Base-by-base conservation (phyloP, 2,113 vertebrate species). In the Lota lota region DNA sequence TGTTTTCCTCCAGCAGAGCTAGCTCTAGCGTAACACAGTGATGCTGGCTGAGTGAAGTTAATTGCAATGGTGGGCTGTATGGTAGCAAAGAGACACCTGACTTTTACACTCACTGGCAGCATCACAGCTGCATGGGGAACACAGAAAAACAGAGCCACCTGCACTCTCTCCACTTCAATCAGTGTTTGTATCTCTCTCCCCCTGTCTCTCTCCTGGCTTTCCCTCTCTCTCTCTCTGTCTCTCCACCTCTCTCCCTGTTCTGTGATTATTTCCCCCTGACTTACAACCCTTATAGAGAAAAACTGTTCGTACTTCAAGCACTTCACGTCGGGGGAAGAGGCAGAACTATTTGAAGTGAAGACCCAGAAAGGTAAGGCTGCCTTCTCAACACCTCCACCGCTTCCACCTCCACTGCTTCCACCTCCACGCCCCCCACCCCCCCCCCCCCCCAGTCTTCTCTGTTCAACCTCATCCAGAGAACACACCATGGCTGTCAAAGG, bases 251-350 rank as follows among this genome's bases (percentile, higher is more conserved):
- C 61, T 63, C 28, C 36, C 61, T 63, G 10, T 28, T 66, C 1
- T 63, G 8, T 60, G 40, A 19, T 16, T 19, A 22, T 69, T 47
- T 28, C 53, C n/a, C 14, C 10, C 53, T 53, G 53, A 20, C 66
- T 62, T 50, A 20, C 56, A 67, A 47, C 40, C 40, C 40, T 47
- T 68, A 64, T 92, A 98, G 97, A 93, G 22, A 90, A 92, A 82
- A 98, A 94, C 91, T 99, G 97, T 75, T 95, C 97, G 74, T 99
- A 98, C 91, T 99, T 99, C 93, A 95, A 95, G 85, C 97, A 99
- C 87, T 99, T 99, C 76, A 97, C 95, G 1, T 95, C 96, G 0
- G 95, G 95, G 47, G 91, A 97, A 82, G 95, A 93, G 82, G 94
- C 96, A 0, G 94, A 98, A 78, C 93, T 98, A 90, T 97, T 98